A percentile compares a stretch with the other conserved stretches of the same genome.
These are phyloP conservation scores for Macrotus californicus DNA, from an alignment of 2,113 vertebrate genomes.

Conservation along the genomic window DNA sequence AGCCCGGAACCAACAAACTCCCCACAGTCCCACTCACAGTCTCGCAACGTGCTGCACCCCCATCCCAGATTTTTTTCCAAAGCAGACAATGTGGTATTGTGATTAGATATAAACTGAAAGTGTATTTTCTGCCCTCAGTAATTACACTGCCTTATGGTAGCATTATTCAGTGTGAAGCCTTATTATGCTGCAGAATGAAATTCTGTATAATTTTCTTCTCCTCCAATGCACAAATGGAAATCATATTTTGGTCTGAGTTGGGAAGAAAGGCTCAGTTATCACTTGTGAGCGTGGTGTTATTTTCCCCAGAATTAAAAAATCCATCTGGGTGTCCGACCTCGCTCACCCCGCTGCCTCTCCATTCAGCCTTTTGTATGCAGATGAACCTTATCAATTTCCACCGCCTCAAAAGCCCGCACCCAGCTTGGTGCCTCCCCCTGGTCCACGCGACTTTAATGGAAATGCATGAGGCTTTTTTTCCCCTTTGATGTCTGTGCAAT, in stretches of 20 bases:
- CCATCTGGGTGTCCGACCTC: constrained; percentile 84
- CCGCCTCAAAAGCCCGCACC: constrained; percentile 77
- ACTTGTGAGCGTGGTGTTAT: constrained; percentile 84
- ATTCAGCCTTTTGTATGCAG: constrained; percentile 88
- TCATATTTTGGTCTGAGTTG: constrained; percentile 84
- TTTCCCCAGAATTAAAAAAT: constrained; percentile 87
- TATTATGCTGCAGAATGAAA: constrained; percentile 86
- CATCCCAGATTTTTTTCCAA: background rate
- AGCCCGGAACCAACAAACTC: constrained; percentile 53
- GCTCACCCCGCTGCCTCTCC: constrained; percentile 82
- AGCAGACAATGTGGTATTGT: constrained; percentile 82
- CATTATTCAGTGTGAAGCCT: constrained; percentile 83
- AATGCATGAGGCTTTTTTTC: constrained; percentile 70
- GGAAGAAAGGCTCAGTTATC: constrained; percentile 87
- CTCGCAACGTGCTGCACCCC: constrained; percentile 64
- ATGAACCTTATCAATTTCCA: constrained; percentile 88
- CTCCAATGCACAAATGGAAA: constrained; percentile 83
- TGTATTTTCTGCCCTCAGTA: constrained; percentile 87
- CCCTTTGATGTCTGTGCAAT: constrained; percentile 73
- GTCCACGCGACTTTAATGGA: constrained; percentile 71
- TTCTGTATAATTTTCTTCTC: constrained; percentile 87
- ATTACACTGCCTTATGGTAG: constrained; percentile 85
- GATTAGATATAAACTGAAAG: constrained; percentile 86
- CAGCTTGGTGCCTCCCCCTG: constrained; percentile 73
- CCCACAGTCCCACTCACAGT: constrained; percentile 67